Percentiles rank a stretch among this genome's conserved stretches.
Conservation (phyloP, 1,140 invertebrate genomes). For the Archivesica marissinica region DNA sequence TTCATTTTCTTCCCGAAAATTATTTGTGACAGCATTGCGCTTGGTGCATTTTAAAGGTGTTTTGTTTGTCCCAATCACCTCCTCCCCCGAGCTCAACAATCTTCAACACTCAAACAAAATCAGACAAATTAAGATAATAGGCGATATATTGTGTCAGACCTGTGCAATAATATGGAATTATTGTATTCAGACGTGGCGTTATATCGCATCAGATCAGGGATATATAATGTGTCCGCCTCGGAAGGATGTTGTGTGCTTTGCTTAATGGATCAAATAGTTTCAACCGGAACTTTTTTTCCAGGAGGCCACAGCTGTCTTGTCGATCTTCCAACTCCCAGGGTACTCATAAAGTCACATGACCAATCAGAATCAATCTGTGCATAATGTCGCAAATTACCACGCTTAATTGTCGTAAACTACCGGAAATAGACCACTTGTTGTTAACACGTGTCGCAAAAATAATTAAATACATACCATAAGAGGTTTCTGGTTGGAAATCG, state of each 20-base stretch:
- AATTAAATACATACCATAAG: conserved; percentile 6
- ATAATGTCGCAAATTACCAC: conserved; percentile 39
- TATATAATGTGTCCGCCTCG: neutral
- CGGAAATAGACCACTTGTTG: conserved; percentile 45
- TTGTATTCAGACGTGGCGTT: too few species aligned
- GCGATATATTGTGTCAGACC: neutral
- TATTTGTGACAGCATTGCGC: too few species aligned
- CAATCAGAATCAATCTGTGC: conserved; percentile 29
- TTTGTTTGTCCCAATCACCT: too few species aligned
- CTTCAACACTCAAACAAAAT: too few species aligned
- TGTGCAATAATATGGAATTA: neutral
- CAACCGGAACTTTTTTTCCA: conserved; percentile 7
- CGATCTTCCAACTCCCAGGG: neutral
- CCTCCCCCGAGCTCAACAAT: too few species aligned
- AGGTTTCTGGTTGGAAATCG: neutral
- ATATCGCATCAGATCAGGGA: neutral
- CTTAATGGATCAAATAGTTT: too few species aligned
- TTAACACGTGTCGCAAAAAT: conserved; percentile 21
- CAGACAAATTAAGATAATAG: too few species aligned
- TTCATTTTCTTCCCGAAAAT: too few species aligned
- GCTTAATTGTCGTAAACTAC: conserved; percentile 29
- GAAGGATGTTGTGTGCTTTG: neutral
- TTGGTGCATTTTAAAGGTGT: too few species aligned
- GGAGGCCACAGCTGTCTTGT: neutral
- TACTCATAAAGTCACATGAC: conserved; percentile 17